Evolutionary conservation across 2,888 invertebrate genomes (phyloP), one percentile per base, ranked within the genome.

Genomic region (Andrena flavipes): DNA sequence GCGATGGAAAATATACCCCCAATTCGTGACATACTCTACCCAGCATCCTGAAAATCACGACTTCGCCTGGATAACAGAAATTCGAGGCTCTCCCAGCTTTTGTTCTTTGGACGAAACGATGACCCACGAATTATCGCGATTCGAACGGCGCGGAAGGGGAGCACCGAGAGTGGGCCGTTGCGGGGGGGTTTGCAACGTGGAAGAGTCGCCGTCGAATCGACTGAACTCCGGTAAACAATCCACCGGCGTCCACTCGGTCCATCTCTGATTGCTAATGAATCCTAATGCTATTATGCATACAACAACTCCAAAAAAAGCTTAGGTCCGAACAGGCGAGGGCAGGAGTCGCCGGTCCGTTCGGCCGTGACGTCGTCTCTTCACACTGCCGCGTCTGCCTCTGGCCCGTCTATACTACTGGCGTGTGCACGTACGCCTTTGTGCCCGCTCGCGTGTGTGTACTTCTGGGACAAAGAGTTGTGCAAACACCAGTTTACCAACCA

Each of bases 241-340:
- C 90, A 87, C 83, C 88, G 80, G 84, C 82, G 84, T 79, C 87
- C 82, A 80, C 76, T 84, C 89, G 87, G 84, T 87, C 92, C 93
- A 92, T 93, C 92, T 93, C 93, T 94, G 94, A 94, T 94, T 94
- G 94, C 94, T 94, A 94, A 94, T 94, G 94, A 94, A 94, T 92
- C 92, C 94, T 94, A 94, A 94, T 91, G 89, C 91, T 93, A 91
- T 94, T 94, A 94, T 92, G 91, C 91, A 93, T 93, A 91, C 92
- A 91, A 92, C 92, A 92, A 92, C 91, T 84, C 87, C 30, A 86
- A 89, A 90, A 91, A 92, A 88, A 91, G 91, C 89, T 92, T 92
- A 92, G 89, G 87, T 90, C 89, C 78, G 86, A 84, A 77, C 86
- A 84, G 76, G 79, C 75, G 84, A 80, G 86, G 85, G 85, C 88